Conservation (phyloP, 2,888 invertebrate species). For the Rugalucina vietnamica region DNA sequence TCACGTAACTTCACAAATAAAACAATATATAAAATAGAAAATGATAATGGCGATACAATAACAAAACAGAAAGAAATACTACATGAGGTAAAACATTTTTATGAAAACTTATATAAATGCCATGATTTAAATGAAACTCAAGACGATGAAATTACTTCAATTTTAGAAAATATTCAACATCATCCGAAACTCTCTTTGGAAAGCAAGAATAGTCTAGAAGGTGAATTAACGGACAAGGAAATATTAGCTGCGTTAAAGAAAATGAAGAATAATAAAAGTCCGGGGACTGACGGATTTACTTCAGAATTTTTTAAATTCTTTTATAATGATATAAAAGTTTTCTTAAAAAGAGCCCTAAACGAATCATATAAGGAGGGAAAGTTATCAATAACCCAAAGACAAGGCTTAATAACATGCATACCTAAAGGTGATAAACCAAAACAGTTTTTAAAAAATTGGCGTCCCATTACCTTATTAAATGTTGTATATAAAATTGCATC, state of each 20-base stretch:
- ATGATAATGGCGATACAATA: not conserved
- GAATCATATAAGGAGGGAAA: not conserved
- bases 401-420: not conserved
- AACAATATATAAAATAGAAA: not conserved
- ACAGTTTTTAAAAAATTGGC: conserved; percentile 20
- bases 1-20: not conserved
- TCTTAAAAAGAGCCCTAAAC: not conserved
- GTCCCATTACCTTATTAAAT: conserved; percentile 15
- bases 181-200: not conserved
- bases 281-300: not conserved
- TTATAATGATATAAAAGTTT: not conserved
- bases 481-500: conserved; percentile 24
- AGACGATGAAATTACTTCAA: not conserved
- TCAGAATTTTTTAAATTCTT: not conserved
- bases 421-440: not conserved
- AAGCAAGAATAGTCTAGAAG: not conserved
- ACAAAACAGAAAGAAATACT: conserved; percentile 20
- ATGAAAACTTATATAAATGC: not conserved
- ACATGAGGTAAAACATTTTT: not conserved
- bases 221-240: not conserved
- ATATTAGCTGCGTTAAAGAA: not conserved
- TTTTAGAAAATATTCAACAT: not conserved
- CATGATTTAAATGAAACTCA: not conserved
- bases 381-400: not conserved
- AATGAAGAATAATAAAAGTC: not conserved